Base-by-base conservation (phyloP, 2,113 vertebrate genomes). In the Cheilinus undulatus region DNA sequence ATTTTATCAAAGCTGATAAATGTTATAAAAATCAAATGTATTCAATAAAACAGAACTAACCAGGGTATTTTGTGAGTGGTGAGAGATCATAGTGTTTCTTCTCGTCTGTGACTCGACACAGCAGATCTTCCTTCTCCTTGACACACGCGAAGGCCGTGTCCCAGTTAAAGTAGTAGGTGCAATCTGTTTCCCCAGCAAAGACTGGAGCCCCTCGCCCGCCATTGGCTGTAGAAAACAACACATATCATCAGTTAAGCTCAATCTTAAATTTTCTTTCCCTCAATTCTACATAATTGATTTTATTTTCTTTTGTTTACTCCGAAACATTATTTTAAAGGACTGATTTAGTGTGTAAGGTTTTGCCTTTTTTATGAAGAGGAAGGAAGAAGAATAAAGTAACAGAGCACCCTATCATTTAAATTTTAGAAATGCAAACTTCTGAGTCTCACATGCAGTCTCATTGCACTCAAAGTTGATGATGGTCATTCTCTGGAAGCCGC, bases 111-210 rank as follows among this genome's bases (percentile, higher is more conserved):
- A 95, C 92, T 30, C 92, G 84, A 30, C 98, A 99, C 48, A 96
- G 91, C 2, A 97, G 88, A 26, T 95, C 95, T 82, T 98, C 94
- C 64, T 94, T 95, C 90, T 97, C 96, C 53, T 95, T 94, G 72
- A 96, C 60, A 14, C 98, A 99, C 0, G 97, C 98, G 0, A 96
- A 93, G 6, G 91, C 88, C 0, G 97, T 99, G 58, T 95, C 92
- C 98, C 98, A 99, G 7, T 95, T 91, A 12, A 99, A 99, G 86
- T 96, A 97, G 80, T 99, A 99, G 0, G 97, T 97, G 84, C 98
- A 99, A 88, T 98, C 97, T 0, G 94, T 94, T 90, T 99, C 98
- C 2, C 95, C 96, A 0, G 91, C 83, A 43, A 97, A 99, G 7
- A 95, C 93, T 0, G 98, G 98, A 7, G 6, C 17, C 17, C 97